These are phyloP conservation scores for Dermochelys coriacea DNA, from an alignment of 2,797 vertebrate genomes.

Conservation along the genomic window DNA sequence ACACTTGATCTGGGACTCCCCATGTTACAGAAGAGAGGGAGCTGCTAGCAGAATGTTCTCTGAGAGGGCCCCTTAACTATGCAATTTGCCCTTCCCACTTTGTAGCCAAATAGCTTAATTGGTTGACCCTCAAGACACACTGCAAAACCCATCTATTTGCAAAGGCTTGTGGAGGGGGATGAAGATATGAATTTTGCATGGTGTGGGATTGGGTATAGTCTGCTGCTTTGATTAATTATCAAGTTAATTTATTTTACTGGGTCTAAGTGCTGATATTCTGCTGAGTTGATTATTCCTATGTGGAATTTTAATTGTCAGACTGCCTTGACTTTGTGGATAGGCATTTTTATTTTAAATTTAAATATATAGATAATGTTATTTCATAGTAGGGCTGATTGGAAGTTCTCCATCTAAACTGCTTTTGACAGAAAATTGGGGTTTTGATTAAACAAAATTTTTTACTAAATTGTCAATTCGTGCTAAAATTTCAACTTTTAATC, in stretches of 20 bases:
- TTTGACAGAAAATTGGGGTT: not conserved
- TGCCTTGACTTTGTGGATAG: not conserved
- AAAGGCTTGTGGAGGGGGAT: not conserved
- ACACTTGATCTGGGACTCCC: not conserved
- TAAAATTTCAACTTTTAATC: not conserved
- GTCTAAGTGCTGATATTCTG: not conserved
- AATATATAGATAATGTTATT: not conserved
- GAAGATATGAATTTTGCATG: not conserved
- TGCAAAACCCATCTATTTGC: not conserved
- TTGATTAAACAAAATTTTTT: too few species aligned
- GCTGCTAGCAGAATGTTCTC: not conserved
- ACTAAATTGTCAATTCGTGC: not conserved
- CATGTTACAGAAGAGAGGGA: not conserved
- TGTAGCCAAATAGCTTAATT: not conserved
- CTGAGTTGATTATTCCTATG: not conserved
- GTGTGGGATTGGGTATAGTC: not conserved
- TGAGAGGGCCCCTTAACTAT: not conserved
- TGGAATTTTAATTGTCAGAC: not conserved
- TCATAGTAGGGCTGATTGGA: not conserved
- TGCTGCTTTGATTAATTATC: rapidly evolving
- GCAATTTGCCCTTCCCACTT: not conserved
- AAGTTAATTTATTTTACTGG: not conserved
- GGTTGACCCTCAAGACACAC: not conserved
- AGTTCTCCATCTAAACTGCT: not conserved
- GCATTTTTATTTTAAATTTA: not conserved